Conservation (phyloP, 2,113 vertebrate genomes). For the Serinus canaria region DNA sequence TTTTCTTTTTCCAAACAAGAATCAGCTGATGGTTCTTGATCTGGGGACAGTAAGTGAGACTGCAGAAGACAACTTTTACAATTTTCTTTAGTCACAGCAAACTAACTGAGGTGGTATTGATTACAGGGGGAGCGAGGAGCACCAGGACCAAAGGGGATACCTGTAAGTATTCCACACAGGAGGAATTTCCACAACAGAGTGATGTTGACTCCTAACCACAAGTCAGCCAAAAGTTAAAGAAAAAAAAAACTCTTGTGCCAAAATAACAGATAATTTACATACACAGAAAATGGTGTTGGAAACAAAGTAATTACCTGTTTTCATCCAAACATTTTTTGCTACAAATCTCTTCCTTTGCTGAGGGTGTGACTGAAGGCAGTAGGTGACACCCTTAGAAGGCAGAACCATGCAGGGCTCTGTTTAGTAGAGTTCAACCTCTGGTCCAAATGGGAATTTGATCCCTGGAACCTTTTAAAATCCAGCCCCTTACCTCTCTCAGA, state of each 20-base stretch:
- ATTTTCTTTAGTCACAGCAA: not conserved
- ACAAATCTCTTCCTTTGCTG: not conserved
- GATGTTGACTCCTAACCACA: not conserved
- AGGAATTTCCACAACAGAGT: not conserved
- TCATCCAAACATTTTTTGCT: not conserved
- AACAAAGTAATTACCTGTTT: not conserved
- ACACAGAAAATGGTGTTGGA: not conserved
- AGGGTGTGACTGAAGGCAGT: accelerated
- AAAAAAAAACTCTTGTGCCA: not conserved
- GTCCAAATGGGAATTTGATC: not conserved
- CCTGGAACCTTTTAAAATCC: not conserved
- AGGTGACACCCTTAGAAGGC: not conserved
- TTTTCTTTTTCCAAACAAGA: not conserved
- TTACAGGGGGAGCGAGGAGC: conserved; percentile 91
- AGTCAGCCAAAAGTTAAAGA: not conserved
- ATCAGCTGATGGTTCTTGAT: not conserved
- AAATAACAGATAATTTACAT: not conserved
- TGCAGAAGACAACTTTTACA: not conserved
- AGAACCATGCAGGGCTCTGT: not conserved
- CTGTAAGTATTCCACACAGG: conserved; percentile 81
- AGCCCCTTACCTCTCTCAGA: not conserved
- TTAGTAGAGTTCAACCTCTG: not conserved
- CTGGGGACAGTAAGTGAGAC: not conserved
- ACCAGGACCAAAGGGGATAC: conserved; percentile 88
- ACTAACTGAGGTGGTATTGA: conserved; percentile 50